Percentiles rank a stretch among this genome's conserved stretches.
phyloP scores from a whole-genome alignment of 2,888 invertebrate species.

The Pseudolycoriella hygida region DNA sequence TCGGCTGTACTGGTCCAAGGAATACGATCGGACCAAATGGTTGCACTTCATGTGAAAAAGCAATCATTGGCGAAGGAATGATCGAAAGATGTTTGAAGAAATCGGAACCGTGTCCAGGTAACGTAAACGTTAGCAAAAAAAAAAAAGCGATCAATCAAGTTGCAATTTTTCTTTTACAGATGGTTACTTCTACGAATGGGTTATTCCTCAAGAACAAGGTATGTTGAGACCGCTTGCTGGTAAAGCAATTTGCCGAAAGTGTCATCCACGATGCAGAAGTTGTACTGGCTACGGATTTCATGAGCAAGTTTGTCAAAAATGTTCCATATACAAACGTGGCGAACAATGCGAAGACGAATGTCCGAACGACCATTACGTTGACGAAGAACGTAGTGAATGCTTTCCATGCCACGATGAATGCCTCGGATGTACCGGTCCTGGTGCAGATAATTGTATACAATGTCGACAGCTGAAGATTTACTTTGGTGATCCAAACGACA shows the following conservation, averaged over 20 bases:
- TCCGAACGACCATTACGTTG: conserved; percentile 67
- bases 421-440: conserved; percentile 64
- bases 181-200: conserved; percentile 71
- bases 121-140: no score
- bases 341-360: conserved; percentile 87
- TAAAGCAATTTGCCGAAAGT: conserved; percentile 75
- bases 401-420: conserved; percentile 67
- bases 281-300: conserved; percentile 83
- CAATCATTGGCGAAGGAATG: conserved; percentile 57
- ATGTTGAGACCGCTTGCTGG: conserved; percentile 58
- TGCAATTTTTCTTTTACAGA: conserved; percentile 16
- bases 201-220: conserved; percentile 55
- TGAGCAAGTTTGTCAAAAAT: conserved; percentile 69
- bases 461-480: conserved; percentile 65
- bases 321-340: conserved; percentile 67
- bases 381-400: conserved; percentile 52
- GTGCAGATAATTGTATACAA: conserved; percentile 52
- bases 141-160: no score
- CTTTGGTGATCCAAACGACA: conserved; percentile 37
- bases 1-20: conserved; percentile 77
- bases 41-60: conserved; percentile 82
- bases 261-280: conserved; percentile 74
- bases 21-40: conserved; percentile 68
- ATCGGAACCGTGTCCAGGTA: conserved; percentile 62
- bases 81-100: conserved; percentile 62